These are phyloP conservation scores for Seladonia tumulorum DNA, from an alignment of 2,888 invertebrate species.

Conservation along the genomic window DNA sequence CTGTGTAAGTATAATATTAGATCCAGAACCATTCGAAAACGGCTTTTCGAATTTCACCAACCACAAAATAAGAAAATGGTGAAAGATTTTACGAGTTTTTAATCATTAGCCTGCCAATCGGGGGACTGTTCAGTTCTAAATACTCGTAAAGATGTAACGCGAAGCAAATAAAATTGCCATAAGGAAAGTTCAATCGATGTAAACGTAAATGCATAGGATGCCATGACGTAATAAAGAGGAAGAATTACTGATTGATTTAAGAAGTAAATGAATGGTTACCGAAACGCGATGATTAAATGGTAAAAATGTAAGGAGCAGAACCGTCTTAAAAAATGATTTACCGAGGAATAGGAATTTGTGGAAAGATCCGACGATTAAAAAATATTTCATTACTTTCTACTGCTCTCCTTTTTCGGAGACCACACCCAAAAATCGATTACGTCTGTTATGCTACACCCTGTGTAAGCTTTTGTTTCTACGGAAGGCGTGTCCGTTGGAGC, in stretches of 20 bases:
- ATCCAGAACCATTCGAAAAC: neutral
- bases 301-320: neutral
- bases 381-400: neutral
- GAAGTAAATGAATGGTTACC: no score
- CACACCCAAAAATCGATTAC: neutral
- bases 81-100: neutral
- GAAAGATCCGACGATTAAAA: no score
- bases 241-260: no score
- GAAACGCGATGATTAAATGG: neutral
- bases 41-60: no score
- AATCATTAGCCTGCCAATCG: neutral
- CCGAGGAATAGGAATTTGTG: neutral
- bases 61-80: neutral
- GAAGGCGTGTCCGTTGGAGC: constrained; percentile 56
- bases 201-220: no score
- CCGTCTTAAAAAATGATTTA: no score
- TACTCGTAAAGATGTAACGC: no score
- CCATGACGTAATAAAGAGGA: no score
- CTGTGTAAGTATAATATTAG: neutral
- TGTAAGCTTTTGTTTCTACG: constrained; percentile 41
- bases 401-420: neutral
- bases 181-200: neutral
- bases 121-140: neutral
- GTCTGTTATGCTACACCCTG: neutral
- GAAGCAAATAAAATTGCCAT: neutral